Evolutionary conservation across 2,113 vertebrate species (phyloP), one percentile per base, ranked within the genome.

Genomic region (Osmerus mordax): DNA sequence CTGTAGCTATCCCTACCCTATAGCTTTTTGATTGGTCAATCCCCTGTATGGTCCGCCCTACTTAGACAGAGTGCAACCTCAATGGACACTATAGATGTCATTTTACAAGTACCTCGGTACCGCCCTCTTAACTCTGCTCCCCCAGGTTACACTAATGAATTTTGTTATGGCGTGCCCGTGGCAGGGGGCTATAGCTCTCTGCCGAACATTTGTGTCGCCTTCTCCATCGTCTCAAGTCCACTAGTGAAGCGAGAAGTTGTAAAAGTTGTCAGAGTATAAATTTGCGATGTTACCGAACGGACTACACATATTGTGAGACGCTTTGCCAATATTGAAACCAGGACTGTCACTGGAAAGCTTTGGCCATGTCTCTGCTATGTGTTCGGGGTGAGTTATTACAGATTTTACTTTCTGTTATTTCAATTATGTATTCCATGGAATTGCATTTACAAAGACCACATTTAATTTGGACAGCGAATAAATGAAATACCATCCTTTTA

Each of bases 311-410:
- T 18, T 56, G 71, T 76, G 72, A 83, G 23, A 75, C 58, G 19
- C 41, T 63, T 69, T 29, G 32, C 32, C n/a, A 21, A 55, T 64
- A 76, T 61, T 74, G 5, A 80, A 87, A 87, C 67, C 84, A 71
- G 67, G 76, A 71, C 54, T 69, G 69, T 68, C 28, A 66, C 76
- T 75, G 77, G 77, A 74, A 67, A 77, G 78, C 70, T 63, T 8
- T 70, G 84, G 87, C 81, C 86, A 93, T 93, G 92, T 93, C 91
- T 78, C 73, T 93, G 29, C 88, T 93, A 18, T 93, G 92, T 77
- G 92, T 93, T 66, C 86, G 89, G 90, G 92, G 92, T 93, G 54
- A 77, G 88, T 81, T 71, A 47, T 12, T 58, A 9, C 21, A 60
- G 55, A 16, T 12, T 47, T 47, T 23, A 23, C 6, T 11, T 11